Conservation (phyloP, 1,140 invertebrate genomes). For the Caenorhabditis inopinata region DNA sequence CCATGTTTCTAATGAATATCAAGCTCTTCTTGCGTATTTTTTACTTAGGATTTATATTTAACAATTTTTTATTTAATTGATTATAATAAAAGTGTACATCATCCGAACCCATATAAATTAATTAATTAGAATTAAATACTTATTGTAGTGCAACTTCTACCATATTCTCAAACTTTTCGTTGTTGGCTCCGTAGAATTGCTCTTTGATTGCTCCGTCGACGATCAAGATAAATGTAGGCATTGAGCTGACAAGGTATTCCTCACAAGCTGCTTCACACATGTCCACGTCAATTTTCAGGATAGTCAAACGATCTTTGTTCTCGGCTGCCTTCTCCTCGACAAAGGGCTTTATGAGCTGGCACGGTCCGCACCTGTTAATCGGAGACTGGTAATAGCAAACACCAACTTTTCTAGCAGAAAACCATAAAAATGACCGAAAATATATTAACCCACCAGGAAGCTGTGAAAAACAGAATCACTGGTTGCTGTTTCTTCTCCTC, state of each 20-base stretch:
- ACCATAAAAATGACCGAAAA: too few relatives aligned
- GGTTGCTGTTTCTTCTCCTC: not conserved
- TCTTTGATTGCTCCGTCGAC: not conserved
- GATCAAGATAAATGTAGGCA: not conserved
- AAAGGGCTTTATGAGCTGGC: not conserved
- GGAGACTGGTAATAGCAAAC: too few relatives aligned
- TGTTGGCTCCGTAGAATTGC: not conserved
- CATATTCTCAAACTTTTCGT: not conserved
- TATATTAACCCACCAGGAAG: not conserved
- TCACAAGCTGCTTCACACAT: not conserved
- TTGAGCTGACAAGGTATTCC: not conserved
- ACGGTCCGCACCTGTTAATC: not conserved
- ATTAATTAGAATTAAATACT: too few relatives aligned
- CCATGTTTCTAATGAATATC: too few relatives aligned
- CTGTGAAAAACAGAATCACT: constrained; percentile 16
- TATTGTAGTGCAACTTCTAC: not conserved
- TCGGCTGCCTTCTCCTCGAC: not conserved
- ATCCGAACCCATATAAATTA: too few relatives aligned
- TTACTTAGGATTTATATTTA: too few relatives aligned
- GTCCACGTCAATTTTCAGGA: not conserved
- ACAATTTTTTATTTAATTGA: too few relatives aligned
- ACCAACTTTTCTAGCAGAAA: too few relatives aligned
- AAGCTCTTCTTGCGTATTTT: too few relatives aligned
- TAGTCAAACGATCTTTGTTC: not conserved
- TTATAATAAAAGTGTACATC: too few relatives aligned